A percentile compares a stretch with the other conserved stretches of the same genome.
Conservation (phyloP, 2,113 vertebrate species). For the Malurus alboscapulatus region DNA sequence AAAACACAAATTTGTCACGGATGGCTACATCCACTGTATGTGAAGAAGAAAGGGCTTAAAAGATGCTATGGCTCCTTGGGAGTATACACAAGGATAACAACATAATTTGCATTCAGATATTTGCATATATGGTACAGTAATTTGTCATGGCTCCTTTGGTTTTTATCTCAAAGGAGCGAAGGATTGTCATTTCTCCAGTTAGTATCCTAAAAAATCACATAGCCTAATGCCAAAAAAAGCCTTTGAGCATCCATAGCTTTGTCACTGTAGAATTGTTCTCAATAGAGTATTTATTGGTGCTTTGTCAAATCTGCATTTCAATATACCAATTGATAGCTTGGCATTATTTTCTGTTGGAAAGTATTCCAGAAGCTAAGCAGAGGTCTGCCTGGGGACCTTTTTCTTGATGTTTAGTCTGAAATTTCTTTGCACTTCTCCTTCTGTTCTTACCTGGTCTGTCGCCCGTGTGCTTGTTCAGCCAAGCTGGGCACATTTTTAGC, state of each 20-base stretch:
- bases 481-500: background rate
- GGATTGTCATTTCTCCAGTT: slow-evolving; percentile 2
- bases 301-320: slow-evolving; percentile 20
- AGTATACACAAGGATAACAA: slow-evolving; percentile 50
- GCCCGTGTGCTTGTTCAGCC: background rate
- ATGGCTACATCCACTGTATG: background rate
- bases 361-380: background rate
- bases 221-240: background rate
- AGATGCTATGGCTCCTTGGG: slow-evolving; percentile 35
- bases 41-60: slow-evolving; percentile 52
- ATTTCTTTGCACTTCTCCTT: background rate
- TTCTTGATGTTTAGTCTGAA: background rate
- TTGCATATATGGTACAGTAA: slow-evolving; percentile 47
- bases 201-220: slow-evolving; percentile 11
- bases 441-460: background rate
- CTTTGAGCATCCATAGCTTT: background rate
- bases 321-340: background rate
- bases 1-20: slow-evolving; percentile 52
- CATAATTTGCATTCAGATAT: slow-evolving; percentile 53
- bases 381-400: background rate
- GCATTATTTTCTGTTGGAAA: background rate
- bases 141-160: slow-evolving; percentile 26
- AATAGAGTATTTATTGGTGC: background rate
- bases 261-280: background rate
- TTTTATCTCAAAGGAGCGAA: slow-evolving; percentile 31